Evolutionary conservation across 2,113 vertebrate species (phyloP).

Genomic region (Cyprinodon brontotheroides): DNA sequence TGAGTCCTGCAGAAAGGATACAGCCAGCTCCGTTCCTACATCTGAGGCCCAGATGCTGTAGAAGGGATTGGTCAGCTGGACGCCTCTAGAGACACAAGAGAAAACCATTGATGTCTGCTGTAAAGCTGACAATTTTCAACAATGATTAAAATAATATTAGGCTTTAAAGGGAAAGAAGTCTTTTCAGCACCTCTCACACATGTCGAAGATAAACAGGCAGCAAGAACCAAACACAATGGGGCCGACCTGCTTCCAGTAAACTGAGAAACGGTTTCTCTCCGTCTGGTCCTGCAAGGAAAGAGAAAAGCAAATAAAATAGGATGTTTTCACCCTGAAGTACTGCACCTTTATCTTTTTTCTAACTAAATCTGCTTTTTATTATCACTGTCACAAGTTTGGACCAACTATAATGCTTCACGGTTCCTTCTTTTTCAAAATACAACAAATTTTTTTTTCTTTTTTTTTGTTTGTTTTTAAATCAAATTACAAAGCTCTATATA

Average conservation of each 20-base stretch:
- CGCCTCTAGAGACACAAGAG: constrained; percentile 83
- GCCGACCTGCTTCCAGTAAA: constrained; percentile 98
- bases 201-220: constrained; percentile 98
- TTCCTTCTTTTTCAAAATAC: no score
- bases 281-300: constrained; percentile 87
- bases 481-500: no score
- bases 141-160: no score
- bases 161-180: no score
- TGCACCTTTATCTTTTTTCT: no score
- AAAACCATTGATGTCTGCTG: neutral
- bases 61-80: constrained; percentile 97
- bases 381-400: no score
- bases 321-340: no score
- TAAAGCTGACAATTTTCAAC: no score
- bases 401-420: no score
- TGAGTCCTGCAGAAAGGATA: constrained; percentile 82
- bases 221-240: constrained; percentile 96
- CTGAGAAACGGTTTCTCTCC: constrained; percentile 90
- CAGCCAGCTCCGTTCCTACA: constrained; percentile 92
- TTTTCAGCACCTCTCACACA: constrained; percentile 91
- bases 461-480: no score
- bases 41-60: constrained; percentile 98
- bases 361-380: no score
- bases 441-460: no score
- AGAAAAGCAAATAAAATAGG: neutral